Percentiles rank a stretch among this genome's conserved stretches.
These are phyloP conservation scores for Myrmophylax atrothorax DNA, from an alignment of 2,113 vertebrate species.

Conservation along the genomic window DNA sequence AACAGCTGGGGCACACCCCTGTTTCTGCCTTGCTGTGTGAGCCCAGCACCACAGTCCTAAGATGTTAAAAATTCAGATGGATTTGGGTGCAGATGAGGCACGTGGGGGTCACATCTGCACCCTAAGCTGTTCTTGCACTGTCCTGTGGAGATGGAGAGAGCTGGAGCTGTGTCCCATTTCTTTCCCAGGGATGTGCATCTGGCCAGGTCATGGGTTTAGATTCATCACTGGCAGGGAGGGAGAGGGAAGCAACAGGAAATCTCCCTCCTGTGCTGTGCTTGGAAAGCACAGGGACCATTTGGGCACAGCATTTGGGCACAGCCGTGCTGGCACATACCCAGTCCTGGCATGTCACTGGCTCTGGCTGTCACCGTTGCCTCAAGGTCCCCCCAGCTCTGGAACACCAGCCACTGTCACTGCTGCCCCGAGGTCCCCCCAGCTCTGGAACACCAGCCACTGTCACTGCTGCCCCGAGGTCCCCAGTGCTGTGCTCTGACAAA, in stretches of 20 bases:
- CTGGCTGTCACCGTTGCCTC: not conserved
- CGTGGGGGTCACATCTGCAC: fast-evolving
- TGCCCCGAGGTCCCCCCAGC: not conserved
- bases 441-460: not conserved
- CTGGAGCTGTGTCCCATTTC: fast-evolving
- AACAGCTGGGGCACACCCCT: not conserved
- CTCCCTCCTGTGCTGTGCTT: not conserved
- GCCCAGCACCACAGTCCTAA: not conserved
- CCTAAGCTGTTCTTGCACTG: not conserved
- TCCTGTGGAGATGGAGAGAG: not conserved
- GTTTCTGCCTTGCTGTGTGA: not conserved
- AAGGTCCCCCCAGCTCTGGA: not conserved
- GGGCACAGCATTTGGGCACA: fast-evolving
- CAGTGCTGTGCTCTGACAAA: not conserved
- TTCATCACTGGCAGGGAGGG: fast-evolving
- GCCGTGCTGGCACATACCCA: not conserved
- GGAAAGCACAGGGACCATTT: not conserved
- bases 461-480: not conserved
- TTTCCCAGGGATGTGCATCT: fast-evolving
- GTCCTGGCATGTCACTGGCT: not conserved
- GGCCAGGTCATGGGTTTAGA: not conserved
- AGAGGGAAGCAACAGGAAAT: not conserved
- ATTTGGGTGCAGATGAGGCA: not conserved
- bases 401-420: fast-evolving
- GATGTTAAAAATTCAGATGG: not conserved